Base-by-base conservation (phyloP, 2,113 vertebrate species). In the Platysternon megacephalum region DNA sequence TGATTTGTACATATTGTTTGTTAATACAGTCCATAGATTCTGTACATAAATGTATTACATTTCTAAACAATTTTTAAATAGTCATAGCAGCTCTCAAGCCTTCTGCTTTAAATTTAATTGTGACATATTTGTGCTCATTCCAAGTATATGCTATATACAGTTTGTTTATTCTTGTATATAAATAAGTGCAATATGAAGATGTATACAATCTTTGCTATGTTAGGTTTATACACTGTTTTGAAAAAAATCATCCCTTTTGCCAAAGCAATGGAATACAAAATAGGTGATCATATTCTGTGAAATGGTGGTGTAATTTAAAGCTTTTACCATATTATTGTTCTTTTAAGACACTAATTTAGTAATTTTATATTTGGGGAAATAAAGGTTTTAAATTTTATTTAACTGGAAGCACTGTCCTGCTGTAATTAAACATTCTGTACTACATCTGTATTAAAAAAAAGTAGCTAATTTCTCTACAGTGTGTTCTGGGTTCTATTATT, bases 181-280 rank as follows among this genome's bases (percentile, higher is more conserved):
- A 98, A 98, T 97, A 98, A 98, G 98, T 99, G 99, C 99, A 99
- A 99, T 99, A 99, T 99, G 98, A 98, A 99, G 99, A 98, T 98
- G 98, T 99, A 98, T 98, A 98, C 98, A 99, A 97, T 99, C 98
- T 98, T 98, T 99, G 98, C 98, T 99, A 98, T 98, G 97, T 98
- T 99, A 97, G 97, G 98, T 99, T 99, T 98, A 99, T 99, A 99
- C 99, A 99, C 99, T 99, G 98, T 99, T 99, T 98, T 97, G 97
- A 98, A 98, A 98, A 98, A 91, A 97, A 97, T 97, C 97, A 98
- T 97, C 98, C 98, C 99, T 98, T 98, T 99, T 99, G 99, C 99
- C 99, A 99, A 99, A 99, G 98, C 96, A 95, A 98, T 98, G 98
- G 98, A 98, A 96, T 98, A 96, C 98, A 97, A 98, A 98, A 98